Evolutionary conservation across 2,113 vertebrate species (phyloP).

Genomic region (Phainopepla nitens): DNA sequence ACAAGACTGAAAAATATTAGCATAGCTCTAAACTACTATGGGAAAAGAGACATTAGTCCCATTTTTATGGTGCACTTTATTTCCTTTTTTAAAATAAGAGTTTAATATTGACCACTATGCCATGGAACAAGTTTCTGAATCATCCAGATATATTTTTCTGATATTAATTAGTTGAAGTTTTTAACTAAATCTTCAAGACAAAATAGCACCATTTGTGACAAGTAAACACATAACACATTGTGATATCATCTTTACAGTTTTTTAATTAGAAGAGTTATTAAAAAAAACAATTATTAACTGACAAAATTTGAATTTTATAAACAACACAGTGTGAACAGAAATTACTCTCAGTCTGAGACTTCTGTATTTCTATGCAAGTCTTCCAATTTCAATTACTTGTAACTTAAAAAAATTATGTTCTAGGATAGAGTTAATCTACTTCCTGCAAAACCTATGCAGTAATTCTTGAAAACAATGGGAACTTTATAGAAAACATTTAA

Average conservation of each 20-base stretch:
- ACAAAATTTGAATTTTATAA: not conserved
- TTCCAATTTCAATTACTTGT: not conserved
- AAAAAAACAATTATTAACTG: not conserved
- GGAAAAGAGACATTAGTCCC: not conserved
- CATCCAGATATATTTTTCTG: not conserved
- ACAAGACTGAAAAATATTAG: not conserved
- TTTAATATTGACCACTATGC: not conserved
- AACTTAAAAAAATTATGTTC: not conserved
- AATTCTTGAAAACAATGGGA: not conserved
- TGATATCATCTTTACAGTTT: not conserved
- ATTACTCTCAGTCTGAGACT: not conserved
- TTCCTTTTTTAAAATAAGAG: not conserved
- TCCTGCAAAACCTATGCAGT: not conserved
- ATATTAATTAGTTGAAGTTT: not conserved
- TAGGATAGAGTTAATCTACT: not conserved
- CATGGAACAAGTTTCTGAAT: not conserved
- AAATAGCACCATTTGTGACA: not conserved
- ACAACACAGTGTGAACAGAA: not conserved
- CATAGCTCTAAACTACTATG: not conserved
- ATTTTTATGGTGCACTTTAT: not conserved
- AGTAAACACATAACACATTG: not conserved
- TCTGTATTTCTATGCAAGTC: not conserved
- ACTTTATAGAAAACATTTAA: not conserved
- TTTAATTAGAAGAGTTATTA: not conserved
- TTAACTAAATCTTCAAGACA: not conserved